phyloP scores from a whole-genome alignment of 1,140 invertebrate genomes.

The Zophobas morio region DNA sequence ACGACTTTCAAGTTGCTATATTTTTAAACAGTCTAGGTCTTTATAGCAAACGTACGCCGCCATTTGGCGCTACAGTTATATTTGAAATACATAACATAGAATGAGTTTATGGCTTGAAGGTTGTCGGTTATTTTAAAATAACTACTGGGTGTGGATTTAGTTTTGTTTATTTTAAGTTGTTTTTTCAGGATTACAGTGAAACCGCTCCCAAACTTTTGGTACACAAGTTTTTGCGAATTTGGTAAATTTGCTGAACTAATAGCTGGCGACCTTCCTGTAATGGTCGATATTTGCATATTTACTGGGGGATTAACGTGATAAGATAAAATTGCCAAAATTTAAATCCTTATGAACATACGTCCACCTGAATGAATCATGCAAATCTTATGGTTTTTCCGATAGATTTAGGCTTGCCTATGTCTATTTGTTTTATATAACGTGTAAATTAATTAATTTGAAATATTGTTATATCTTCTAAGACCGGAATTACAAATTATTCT shows the following conservation, averaged over 20 bases:
- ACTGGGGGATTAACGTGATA: not conserved
- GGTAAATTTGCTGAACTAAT: constrained; percentile 29
- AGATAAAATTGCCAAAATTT: no score
- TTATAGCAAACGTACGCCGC: constrained; percentile 53
- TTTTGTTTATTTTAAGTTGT: constrained; percentile 45
- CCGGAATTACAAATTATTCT: no score
- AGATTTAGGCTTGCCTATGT: no score
- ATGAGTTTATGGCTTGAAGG: constrained; percentile 54
- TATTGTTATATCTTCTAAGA: no score
- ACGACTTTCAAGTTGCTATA: constrained; percentile 55
- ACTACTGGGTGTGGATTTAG: not conserved
- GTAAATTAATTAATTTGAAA: no score
- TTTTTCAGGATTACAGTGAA: constrained; percentile 38
- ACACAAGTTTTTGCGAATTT: constrained; percentile 40
- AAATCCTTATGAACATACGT: no score
- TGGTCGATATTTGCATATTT: no score
- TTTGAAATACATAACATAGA: constrained; percentile 58
- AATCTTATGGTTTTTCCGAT: no score
- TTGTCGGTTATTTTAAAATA: constrained; percentile 22
- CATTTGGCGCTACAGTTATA: constrained; percentile 54
- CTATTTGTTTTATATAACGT: no score
- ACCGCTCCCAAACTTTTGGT: constrained; percentile 37
- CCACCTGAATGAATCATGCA: no score
- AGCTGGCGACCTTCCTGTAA: not conserved
- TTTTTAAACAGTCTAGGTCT: constrained; percentile 51